Conservation (phyloP, 2,113 vertebrate genomes). For the Pipra filicauda region DNA sequence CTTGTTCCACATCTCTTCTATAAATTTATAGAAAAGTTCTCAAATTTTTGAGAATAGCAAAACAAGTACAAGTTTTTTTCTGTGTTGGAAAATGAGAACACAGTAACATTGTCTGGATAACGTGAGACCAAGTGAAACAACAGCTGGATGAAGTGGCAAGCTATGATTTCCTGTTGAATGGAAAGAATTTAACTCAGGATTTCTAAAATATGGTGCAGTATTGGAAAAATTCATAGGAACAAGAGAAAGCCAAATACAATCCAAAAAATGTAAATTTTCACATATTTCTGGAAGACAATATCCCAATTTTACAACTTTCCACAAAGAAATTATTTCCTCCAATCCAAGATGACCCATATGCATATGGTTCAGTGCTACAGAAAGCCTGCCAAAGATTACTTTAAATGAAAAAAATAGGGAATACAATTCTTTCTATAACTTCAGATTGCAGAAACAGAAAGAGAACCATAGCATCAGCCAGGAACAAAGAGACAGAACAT, state of each 20-base stretch:
- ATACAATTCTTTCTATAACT: not conserved
- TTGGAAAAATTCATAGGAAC: not conserved
- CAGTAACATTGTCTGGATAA: not conserved
- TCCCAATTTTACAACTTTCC: not conserved
- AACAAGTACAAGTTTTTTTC: not conserved
- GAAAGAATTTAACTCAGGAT: slow-evolving; percentile 54
- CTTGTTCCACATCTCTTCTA: not conserved
- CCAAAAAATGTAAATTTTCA: slow-evolving; percentile 25
- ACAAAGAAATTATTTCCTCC: slow-evolving; percentile 1
- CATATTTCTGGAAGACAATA: not conserved
- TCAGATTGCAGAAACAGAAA: slow-evolving; percentile 58
- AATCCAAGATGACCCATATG: not conserved
- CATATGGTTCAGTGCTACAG: not conserved
- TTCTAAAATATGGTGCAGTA: not conserved
- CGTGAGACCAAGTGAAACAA: not conserved
- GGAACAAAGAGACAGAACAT: not conserved
- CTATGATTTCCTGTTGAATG: slow-evolving; percentile 9
- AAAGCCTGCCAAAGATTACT: slow-evolving; percentile 42
- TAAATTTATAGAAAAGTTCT: not conserved
- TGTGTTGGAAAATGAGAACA: slow-evolving; percentile 1
- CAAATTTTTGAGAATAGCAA: not conserved
- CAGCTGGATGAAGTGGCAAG: not conserved
- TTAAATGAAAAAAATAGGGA: not conserved
- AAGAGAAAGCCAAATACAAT: not conserved
- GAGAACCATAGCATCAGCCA: not conserved